Percentiles rank a stretch among this genome's conserved stretches.
Evolutionary conservation across 2,888 invertebrate genomes (phyloP).

Genomic region (Sphaerophoria taeniata): DNA sequence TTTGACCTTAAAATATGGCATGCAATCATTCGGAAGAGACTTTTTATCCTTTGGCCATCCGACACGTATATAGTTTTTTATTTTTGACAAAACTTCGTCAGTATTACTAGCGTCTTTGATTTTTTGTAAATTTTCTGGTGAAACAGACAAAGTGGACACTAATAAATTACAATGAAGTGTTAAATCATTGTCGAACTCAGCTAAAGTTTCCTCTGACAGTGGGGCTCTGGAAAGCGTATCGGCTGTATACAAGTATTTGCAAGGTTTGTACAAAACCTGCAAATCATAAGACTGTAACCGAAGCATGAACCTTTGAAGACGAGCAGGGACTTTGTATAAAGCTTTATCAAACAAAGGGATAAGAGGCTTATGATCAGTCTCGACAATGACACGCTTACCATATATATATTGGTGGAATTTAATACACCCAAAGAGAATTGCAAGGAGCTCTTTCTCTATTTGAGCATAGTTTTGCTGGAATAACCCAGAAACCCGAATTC

Average conservation of each 20-base stretch:
- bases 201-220: constrained; percentile 30
- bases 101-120: constrained; percentile 23
- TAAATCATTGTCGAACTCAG: constrained; percentile 62
- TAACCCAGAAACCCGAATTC: constrained; percentile 71
- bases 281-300: constrained; percentile 30
- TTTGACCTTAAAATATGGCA: constrained; percentile 38
- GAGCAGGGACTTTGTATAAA: constrained; percentile 26
- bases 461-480: constrained; percentile 61
- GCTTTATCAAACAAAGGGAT: constrained; percentile 27
- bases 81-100: constrained; percentile 47
- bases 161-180: constrained; percentile 67
- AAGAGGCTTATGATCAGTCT: constrained; percentile 67
- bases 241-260: constrained; percentile 22
- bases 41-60: constrained; percentile 68
- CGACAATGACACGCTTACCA: constrained; percentile 42
- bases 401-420: constrained; percentile 76
- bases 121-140: constrained; percentile 30
- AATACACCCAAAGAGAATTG: constrained; percentile 77
- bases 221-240: constrained; percentile 44
- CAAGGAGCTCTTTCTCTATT: constrained; percentile 78
- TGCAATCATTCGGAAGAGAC: constrained; percentile 20
- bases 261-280: constrained; percentile 27
- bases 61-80: constrained; percentile 43
- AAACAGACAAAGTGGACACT: constrained; percentile 51
- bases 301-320: constrained; percentile 44